Conservation (phyloP, 1,140 invertebrate species). For the Leptinotarsa defecta region DNA sequence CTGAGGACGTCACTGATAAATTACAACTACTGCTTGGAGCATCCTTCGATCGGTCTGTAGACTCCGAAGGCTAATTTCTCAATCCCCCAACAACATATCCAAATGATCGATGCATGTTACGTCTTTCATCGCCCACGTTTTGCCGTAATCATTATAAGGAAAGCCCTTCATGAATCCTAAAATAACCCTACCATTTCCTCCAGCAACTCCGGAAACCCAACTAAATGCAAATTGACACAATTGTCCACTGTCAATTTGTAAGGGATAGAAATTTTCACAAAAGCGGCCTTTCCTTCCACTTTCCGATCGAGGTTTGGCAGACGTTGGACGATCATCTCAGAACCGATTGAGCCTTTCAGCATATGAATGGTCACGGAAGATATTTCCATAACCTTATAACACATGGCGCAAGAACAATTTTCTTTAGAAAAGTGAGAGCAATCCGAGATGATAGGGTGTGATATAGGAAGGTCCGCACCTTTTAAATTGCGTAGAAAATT, state of each 20-base stretch:
- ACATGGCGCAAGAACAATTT: conserved; percentile 18
- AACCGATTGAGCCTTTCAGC: conserved; percentile 21
- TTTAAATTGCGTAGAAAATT: conserved; percentile 28
- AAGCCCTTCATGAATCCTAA: background rate
- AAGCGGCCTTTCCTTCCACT: conserved; percentile 8
- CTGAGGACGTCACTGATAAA: no score
- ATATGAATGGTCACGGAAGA: conserved; percentile 28
- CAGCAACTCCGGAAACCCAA: background rate
- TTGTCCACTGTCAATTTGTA: conserved; percentile 24
- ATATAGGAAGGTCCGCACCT: conserved; percentile 20
- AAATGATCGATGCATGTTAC: no score
- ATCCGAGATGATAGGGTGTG: conserved; percentile 24
- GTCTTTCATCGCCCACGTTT: background rate
- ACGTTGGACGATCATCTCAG: conserved; percentile 11
- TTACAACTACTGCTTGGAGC: no score
- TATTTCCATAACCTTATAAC: conserved; percentile 14
- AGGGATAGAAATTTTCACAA: conserved; percentile 23
- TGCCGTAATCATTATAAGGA: background rate
- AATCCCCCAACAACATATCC: no score
- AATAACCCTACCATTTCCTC: background rate
- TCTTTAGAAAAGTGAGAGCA: conserved; percentile 27
- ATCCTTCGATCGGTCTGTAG: no score
- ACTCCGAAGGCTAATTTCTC: no score
- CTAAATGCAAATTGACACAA: conserved; percentile 19
- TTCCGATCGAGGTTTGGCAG: background rate